Conservation (phyloP, 2,797 vertebrate species). For the Paratrypauchen microcephalus region DNA sequence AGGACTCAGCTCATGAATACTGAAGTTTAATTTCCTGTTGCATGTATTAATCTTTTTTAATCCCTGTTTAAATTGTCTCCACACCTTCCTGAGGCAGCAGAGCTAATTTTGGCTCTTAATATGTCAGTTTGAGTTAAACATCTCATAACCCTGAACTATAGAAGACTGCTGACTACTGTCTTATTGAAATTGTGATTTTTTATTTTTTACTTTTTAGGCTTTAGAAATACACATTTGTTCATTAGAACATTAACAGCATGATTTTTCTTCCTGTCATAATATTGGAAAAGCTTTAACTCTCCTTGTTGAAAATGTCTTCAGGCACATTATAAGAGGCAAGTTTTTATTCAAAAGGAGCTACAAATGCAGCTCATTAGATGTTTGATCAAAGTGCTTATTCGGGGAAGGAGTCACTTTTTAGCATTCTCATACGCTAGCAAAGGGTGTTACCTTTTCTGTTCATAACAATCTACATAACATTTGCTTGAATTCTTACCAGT, state of each 20-base stretch:
- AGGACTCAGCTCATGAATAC: slow-evolving; percentile 77
- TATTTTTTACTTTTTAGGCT: background rate
- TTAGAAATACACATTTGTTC: slow-evolving; percentile 2
- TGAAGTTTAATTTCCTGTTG: slow-evolving; percentile 84
- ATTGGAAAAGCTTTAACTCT: slow-evolving; percentile 22
- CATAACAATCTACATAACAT: background rate
- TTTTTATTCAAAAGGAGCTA: slow-evolving; percentile 51
- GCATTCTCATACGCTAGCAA: slow-evolving; percentile 28
- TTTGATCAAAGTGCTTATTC: slow-evolving; percentile 60
- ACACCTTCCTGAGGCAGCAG: slow-evolving; percentile 67
- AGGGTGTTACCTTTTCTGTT: background rate
- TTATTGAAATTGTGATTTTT: slow-evolving; percentile 20
- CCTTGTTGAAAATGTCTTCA: slow-evolving; percentile 33
- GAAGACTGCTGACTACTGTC: slow-evolving; percentile 29
- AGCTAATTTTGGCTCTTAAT: slow-evolving; percentile 69
- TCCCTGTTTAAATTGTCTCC: slow-evolving; percentile 75
- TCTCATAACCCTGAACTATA: slow-evolving; percentile 27
- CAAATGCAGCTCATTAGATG: slow-evolving; percentile 57
- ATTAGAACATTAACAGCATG: slow-evolving; percentile 20
- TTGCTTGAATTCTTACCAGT: slow-evolving; percentile 45
- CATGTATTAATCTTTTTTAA: slow-evolving; percentile 78
- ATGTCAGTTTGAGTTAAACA: slow-evolving; percentile 53
- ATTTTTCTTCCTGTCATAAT: slow-evolving; percentile 33
- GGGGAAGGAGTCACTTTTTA: slow-evolving; percentile 39
- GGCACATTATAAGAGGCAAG: slow-evolving; percentile 49